Evolutionary conservation across 1,140 invertebrate species (phyloP).

Genomic region (Polyergus mexicanus): DNA sequence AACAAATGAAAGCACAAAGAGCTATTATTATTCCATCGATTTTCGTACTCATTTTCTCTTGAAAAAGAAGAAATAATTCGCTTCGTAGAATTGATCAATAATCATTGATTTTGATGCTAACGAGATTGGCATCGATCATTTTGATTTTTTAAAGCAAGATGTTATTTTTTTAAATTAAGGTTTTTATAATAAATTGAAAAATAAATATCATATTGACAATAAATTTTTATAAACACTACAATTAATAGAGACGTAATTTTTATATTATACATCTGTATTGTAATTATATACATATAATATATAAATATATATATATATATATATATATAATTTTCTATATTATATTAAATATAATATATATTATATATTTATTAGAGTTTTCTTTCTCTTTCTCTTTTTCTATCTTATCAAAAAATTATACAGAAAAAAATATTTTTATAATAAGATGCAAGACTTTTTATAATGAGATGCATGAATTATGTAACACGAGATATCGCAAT

Average conservation of each 20-base stretch:
- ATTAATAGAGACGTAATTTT: background rate
- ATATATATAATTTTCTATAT: background rate
- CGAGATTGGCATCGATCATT: background rate
- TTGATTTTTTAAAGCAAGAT: background rate
- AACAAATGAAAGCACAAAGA: conserved; percentile 39
- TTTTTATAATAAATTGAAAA: background rate
- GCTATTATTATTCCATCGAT: background rate
- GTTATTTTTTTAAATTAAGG: background rate
- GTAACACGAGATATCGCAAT: conserved; percentile 1
- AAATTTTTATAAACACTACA: background rate
- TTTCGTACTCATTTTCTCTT: conserved; percentile 17
- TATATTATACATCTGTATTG: background rate
- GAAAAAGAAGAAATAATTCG: background rate
- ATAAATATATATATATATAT: background rate
- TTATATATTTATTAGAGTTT: background rate
- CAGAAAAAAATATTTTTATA: background rate
- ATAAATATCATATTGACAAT: background rate
- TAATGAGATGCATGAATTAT: background rate
- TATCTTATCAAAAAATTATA: background rate
- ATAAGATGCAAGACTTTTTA: background rate
- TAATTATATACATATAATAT: background rate
- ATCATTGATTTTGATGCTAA: background rate
- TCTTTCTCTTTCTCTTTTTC: background rate
- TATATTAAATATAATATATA: background rate
- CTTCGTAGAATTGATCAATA: background rate